phyloP scores from a whole-genome alignment of 2,888 invertebrate genomes.

The Acholoe squamosa region DNA sequence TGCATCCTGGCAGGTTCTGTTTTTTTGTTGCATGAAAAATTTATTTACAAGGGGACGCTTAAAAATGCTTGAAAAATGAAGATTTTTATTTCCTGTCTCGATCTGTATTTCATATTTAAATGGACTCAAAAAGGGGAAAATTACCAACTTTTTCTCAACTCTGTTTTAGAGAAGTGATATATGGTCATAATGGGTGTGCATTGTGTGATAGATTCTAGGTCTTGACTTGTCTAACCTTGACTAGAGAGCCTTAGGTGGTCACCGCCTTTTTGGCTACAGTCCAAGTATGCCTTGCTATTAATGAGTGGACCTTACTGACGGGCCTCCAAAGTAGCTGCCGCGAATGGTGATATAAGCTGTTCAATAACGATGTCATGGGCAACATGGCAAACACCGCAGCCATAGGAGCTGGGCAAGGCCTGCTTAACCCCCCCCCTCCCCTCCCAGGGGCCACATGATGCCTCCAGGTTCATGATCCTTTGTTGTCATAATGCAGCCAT shows the following conservation, averaged over 20 bases:
- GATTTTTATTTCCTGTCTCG: too few relatives aligned
- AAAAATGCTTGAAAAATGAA: too few relatives aligned
- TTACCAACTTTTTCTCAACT: too few relatives aligned
- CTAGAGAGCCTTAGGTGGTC: neutral
- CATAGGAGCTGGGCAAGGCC: neutral
- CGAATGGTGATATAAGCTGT: neutral
- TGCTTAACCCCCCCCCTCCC: neutral
- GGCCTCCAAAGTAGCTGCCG: neutral
- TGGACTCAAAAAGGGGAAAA: too few relatives aligned
- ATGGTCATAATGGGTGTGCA: too few relatives aligned
- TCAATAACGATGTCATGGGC: constrained; percentile 46
- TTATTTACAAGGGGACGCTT: neutral
- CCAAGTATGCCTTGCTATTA: neutral
- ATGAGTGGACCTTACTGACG: neutral
- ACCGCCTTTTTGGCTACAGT: neutral
- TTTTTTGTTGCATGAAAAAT: neutral
- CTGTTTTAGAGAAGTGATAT: too few relatives aligned
- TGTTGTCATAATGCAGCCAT: too few relatives aligned
- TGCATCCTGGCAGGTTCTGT: neutral
- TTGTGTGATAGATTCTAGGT: too few relatives aligned
- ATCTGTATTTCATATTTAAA: too few relatives aligned
- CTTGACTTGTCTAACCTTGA: neutral
- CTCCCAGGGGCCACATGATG: neutral
- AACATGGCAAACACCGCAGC: constrained; percentile 25
- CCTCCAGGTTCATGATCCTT: too few relatives aligned